Percentiles rank a stretch among this genome's conserved stretches.
Evolutionary conservation across 2,797 vertebrate genomes (phyloP).

Genomic region (Loris lydekkerianus): DNA sequence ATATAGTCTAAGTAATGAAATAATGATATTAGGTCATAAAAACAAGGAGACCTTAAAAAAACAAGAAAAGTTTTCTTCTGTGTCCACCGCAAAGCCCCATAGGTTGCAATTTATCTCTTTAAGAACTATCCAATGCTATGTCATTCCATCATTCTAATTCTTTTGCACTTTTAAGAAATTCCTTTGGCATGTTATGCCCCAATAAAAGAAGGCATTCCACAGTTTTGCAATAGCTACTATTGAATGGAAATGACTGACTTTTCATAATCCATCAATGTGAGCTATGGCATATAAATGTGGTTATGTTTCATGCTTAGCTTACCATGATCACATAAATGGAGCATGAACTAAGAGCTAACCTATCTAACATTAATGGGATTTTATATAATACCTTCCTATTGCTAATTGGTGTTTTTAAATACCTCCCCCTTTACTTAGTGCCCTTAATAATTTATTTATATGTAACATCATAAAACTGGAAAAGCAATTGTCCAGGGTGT

Average conservation of each 20-base stretch:
- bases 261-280: background rate
- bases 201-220: background rate
- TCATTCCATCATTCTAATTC: background rate
- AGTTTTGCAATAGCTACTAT: background rate
- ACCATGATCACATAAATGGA: background rate
- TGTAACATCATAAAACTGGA: background rate
- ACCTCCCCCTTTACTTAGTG: background rate
- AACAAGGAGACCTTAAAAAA: background rate
- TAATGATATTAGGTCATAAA: background rate
- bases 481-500: background rate
- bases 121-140: background rate
- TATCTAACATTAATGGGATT: background rate
- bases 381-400: slow-evolving; percentile 11
- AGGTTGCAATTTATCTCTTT: background rate
- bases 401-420: background rate
- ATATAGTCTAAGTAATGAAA: background rate
- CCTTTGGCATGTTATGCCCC: background rate
- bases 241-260: background rate
- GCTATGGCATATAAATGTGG: background rate
- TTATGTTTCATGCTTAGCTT: background rate
- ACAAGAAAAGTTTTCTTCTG: background rate
- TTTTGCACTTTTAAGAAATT: background rate
- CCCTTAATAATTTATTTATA: slow-evolving; percentile 30
- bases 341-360: background rate
- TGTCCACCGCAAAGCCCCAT: background rate